Percentiles rank a stretch among this genome's conserved stretches.
Evolutionary conservation across 2,888 invertebrate genomes (phyloP).

Genomic region (Ptycholaimellus sp.): DNA sequence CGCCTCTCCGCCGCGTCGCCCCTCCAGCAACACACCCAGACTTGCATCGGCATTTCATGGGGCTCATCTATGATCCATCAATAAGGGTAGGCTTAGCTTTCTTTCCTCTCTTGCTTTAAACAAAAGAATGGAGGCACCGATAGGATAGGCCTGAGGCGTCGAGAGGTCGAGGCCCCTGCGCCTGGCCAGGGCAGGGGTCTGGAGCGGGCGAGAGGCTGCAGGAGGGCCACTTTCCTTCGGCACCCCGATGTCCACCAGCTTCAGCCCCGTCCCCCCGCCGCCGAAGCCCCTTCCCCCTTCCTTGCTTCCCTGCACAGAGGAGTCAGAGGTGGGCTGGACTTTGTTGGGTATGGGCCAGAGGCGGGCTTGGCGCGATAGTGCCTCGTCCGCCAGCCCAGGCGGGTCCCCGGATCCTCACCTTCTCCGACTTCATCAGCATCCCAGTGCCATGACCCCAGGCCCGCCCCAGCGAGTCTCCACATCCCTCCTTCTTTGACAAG

Average conservation of each 20-base stretch:
- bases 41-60: slow-evolving; percentile 31
- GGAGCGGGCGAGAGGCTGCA: slow-evolving; percentile 81
- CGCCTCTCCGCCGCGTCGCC: slow-evolving; percentile 38
- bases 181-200: slow-evolving; percentile 70
- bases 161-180: slow-evolving; percentile 64
- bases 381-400: no score
- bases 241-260: slow-evolving; percentile 80
- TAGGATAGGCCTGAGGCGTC: slow-evolving; percentile 56
- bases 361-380: no score
- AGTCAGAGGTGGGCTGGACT: slow-evolving; percentile 31
- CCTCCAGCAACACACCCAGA: slow-evolving; percentile 58
- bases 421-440: slow-evolving; percentile 61
- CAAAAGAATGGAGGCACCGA: slow-evolving; percentile 8
- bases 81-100: not conserved
- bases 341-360: slow-evolving; percentile 49
- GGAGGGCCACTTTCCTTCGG: slow-evolving; percentile 75
- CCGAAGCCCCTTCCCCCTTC: slow-evolving; percentile 12
- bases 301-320: not conserved
- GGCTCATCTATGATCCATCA: not conserved
- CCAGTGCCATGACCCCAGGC: slow-evolving; percentile 70
- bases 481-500: not conserved
- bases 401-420: slow-evolving; percentile 34
- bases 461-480: slow-evolving; percentile 63
- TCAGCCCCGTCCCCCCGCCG: slow-evolving; percentile 74
- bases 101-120: not conserved